Conservation (phyloP, 2,888 invertebrate genomes). For the Hydrotaea diabolus region DNA sequence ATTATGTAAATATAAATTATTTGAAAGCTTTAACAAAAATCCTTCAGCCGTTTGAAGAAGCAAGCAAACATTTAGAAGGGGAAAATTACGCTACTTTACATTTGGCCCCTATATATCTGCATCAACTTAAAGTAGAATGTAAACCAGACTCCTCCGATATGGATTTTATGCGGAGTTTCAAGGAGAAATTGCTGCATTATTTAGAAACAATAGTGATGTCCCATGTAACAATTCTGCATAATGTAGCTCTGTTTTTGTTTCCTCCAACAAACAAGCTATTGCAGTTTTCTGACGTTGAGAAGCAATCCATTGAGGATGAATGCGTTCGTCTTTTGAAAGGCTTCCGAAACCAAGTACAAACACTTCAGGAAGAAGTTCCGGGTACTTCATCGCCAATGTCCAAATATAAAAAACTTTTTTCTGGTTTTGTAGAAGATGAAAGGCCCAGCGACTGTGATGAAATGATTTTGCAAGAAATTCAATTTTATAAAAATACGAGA, state of each 20-base stretch:
- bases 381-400: slow-evolving; percentile 1
- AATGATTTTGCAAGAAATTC: slow-evolving; percentile 47
- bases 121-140: slow-evolving; percentile 51
- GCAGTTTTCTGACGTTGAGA: slow-evolving; percentile 48
- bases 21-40: slow-evolving; percentile 46
- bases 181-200: slow-evolving; percentile 30
- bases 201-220: slow-evolving; percentile 39
- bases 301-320: slow-evolving; percentile 47
- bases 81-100: slow-evolving; percentile 55
- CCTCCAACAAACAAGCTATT: slow-evolving; percentile 63
- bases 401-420: slow-evolving; percentile 31
- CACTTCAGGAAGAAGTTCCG: not conserved
- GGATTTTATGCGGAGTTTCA: slow-evolving; percentile 48
- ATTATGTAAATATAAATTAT: slow-evolving; percentile 46
- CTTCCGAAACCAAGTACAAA: no score
- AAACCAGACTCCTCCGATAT: slow-evolving; percentile 23
- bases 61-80: slow-evolving; percentile 48
- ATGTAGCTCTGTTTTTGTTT: slow-evolving; percentile 66
- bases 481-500: slow-evolving; percentile 49
- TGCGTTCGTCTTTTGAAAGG: slow-evolving; percentile 49
- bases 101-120: slow-evolving; percentile 52
- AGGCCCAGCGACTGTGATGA: not conserved
- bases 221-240: slow-evolving; percentile 55
- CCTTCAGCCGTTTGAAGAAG: slow-evolving; percentile 53
- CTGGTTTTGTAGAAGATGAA: slow-evolving; percentile 45